Conservation (phyloP, 2,888 invertebrate species). For the Heliothis peltigera region DNA sequence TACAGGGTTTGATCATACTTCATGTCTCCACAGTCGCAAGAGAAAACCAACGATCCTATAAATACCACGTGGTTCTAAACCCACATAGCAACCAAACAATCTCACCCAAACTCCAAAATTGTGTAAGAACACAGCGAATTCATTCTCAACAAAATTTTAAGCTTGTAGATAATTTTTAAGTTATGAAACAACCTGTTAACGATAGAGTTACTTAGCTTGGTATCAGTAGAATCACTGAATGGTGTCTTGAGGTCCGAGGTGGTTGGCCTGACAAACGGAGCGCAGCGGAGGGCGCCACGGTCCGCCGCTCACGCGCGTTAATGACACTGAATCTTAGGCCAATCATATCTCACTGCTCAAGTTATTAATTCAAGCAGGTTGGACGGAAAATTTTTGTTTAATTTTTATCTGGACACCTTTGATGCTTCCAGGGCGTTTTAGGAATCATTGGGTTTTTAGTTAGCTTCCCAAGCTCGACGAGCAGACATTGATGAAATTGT, state of each 20-base stretch:
- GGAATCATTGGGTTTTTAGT: not conserved
- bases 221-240: slow-evolving; percentile 50
- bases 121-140: not conserved
- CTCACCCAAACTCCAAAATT: not conserved
- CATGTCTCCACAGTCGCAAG: too few relatives aligned
- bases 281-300: slow-evolving; percentile 80
- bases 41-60: too few relatives aligned
- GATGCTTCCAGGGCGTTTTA: not conserved
- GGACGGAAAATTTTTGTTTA: slow-evolving; percentile 31
- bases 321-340: slow-evolving; percentile 80
- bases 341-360: slow-evolving; percentile 84
- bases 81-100: not conserved
- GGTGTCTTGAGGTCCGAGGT: slow-evolving; percentile 70
- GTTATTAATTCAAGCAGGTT: slow-evolving; percentile 57
- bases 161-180: not conserved
- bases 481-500: too few relatives aligned
- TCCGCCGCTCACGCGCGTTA: slow-evolving; percentile 74
- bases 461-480: not conserved
- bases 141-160: not conserved
- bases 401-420: slow-evolving; percentile 23
- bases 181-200: slow-evolving; percentile 2
- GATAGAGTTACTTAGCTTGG: slow-evolving; percentile 22
- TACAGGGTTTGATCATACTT: too few relatives aligned
- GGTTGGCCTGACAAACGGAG: slow-evolving; percentile 81
- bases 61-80: too few relatives aligned